Evolutionary conservation across 2,113 vertebrate genomes (phyloP), one percentile per base, ranked within the genome.

Genomic region (Thalassoma bifasciatum): DNA sequence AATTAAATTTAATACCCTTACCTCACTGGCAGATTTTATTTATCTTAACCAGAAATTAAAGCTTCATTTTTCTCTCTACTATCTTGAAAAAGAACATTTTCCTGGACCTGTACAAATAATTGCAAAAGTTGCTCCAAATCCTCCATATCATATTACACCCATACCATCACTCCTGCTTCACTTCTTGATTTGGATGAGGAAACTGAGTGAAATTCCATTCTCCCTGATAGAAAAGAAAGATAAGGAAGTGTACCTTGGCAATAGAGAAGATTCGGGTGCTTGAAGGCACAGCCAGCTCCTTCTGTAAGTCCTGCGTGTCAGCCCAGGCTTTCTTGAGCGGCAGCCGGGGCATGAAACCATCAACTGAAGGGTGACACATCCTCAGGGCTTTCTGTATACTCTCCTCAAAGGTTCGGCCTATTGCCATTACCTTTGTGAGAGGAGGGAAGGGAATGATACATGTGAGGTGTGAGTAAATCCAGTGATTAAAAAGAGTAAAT

Each of bases 371-470:
- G 81, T 99, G 95, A 76, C 96, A 98, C 98, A 99, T 99, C 66
- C 97, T 92, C 75, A 99, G 87, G 51, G 98, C 97, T 83, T 99
- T 99, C 80, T 99, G 97, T 75, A 99, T 93, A 78, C 96, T 98
- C 88, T 99, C 98, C 64, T 98, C 96, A 82, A 99, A 98, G 0
- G 96, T 96, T n/a, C 96, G 95, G 0, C 97, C 97, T 3, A 99
- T 94, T 3, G 96, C 97, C 97, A 97, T 98, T 69, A 98, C 97
- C 97, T 99, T 86, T 61, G 79, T 53, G 47, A 79, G 36, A 65
- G 63, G 46, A 73, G 26, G 5, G 66, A 37, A 22, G 53, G 12
- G 17, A 9, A 30, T 11, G 10, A 42, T 4, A 30, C 19, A 47
- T 34, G 4, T 40, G 2, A 5, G 7, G 21, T 47, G 54, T 58